phyloP scores from a whole-genome alignment of 2,888 invertebrate genomes.

The Lycia hirtaria region DNA sequence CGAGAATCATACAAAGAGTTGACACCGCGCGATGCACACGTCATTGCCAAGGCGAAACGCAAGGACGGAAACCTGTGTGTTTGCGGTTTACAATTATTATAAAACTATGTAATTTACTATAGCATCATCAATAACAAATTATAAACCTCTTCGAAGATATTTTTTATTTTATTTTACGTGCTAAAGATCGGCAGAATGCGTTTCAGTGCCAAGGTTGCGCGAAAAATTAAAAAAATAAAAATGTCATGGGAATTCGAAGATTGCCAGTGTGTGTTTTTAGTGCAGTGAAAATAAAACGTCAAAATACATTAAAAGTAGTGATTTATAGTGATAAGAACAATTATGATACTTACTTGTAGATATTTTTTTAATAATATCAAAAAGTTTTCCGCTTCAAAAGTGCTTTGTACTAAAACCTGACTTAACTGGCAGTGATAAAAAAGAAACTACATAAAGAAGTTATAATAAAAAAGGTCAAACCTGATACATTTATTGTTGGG shows the following conservation, averaged over 20 bases:
- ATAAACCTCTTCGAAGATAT: background rate
- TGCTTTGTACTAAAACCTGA: background rate
- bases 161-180: background rate
- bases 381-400: background rate
- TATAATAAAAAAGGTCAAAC: background rate
- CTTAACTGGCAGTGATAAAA: background rate
- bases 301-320: background rate
- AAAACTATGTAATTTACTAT: background rate
- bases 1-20: constrained; percentile 75
- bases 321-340: background rate
- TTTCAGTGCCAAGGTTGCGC: constrained; percentile 33
- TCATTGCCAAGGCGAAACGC: constrained; percentile 72
- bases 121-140: background rate
- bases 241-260: constrained; percentile 35
- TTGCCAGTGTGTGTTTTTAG: constrained; percentile 16
- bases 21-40: constrained; percentile 69
- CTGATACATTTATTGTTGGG: background rate
- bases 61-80: constrained; percentile 59
- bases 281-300: constrained; percentile 26
- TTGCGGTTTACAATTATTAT: constrained; percentile 30
- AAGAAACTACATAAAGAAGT: background rate
- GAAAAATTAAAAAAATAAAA: constrained; percentile 26
- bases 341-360: background rate
- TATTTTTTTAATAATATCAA: background rate
- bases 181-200: constrained; percentile 16